Percentiles rank a stretch among this genome's conserved stretches.
These are phyloP conservation scores for Mayetiola destructor DNA, from an alignment of 2,888 invertebrate species.

Conservation along the genomic window DNA sequence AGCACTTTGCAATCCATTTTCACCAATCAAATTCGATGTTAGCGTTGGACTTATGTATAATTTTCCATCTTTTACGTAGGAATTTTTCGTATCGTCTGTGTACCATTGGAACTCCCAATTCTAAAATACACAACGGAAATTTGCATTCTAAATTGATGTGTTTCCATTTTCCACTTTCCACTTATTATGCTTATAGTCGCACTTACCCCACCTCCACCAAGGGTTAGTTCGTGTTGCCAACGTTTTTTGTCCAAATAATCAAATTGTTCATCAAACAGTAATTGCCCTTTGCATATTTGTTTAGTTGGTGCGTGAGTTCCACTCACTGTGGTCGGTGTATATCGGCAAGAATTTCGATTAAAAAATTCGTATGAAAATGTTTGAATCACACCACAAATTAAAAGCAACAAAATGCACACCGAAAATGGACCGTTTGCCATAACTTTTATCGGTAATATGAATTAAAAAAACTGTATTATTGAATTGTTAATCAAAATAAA, in stretches of 20 bases:
- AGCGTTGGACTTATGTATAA: slow-evolving; percentile 42
- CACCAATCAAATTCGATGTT: neutral
- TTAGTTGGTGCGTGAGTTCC: slow-evolving; percentile 35
- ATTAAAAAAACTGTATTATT: too few species aligned
- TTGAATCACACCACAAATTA: neutral
- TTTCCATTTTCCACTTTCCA: neutral
- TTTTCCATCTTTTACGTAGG: slow-evolving; percentile 41
- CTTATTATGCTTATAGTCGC: neutral
- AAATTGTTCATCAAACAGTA: slow-evolving; percentile 50
- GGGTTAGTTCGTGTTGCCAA: slow-evolving; percentile 52
- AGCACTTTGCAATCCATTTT: slow-evolving; percentile 1
- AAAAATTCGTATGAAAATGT: neutral
- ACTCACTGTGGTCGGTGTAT: slow-evolving; percentile 28
- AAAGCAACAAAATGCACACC: neutral
- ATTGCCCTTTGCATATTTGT: slow-evolving; percentile 40
- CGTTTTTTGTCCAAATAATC: slow-evolving; percentile 41
- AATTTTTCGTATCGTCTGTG: slow-evolving; percentile 48
- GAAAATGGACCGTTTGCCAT: too few species aligned
- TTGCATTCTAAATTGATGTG: neutral
- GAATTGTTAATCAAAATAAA: too few species aligned
- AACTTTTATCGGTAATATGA: too few species aligned
- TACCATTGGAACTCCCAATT: slow-evolving; percentile 61
- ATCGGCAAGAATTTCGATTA: neutral
- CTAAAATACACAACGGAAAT: slow-evolving; percentile 22
- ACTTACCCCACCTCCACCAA: slow-evolving; percentile 43